These are phyloP conservation scores for Drosophila nigritarsus DNA, from an alignment of 2,888 invertebrate species.

Conservation along the genomic window DNA sequence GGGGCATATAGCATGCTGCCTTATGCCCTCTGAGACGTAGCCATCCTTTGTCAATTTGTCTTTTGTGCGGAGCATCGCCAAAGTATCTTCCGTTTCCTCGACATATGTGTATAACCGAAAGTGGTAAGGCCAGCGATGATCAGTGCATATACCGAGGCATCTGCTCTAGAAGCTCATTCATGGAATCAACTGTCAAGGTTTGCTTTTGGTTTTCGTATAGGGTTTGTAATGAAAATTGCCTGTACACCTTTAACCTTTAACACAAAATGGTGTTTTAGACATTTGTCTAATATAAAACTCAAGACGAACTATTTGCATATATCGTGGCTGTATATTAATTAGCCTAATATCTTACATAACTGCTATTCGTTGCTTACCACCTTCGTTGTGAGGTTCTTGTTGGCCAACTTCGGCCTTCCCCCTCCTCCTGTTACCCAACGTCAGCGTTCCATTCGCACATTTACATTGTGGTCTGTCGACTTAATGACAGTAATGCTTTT, in stretches of 20 bases:
- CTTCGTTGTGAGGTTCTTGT: too few relatives aligned
- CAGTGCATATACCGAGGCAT: constrained; percentile 38
- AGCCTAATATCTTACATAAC: background rate
- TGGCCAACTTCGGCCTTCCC: background rate
- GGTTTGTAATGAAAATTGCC: background rate
- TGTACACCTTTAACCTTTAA: constrained; percentile 1
- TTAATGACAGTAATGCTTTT: background rate
- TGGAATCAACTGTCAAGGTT: background rate
- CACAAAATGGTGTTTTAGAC: background rate
- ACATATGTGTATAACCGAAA: constrained; percentile 5
- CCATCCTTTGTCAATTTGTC: constrained; percentile 30
- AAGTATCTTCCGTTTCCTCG: constrained; percentile 40
- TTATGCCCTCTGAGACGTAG: constrained; percentile 3
- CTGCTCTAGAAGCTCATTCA: constrained; percentile 12
- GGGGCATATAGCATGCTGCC: background rate
- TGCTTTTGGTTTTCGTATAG: constrained; percentile 3
- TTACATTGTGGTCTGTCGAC: background rate
- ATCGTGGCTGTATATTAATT: background rate
- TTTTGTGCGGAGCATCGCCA: constrained; percentile 25
- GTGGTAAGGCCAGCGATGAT: constrained; percentile 26
- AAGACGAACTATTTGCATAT: background rate
- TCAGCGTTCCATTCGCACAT: background rate
- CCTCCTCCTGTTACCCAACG: background rate
- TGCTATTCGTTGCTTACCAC: background rate
- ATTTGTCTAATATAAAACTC: background rate